Evolutionary conservation across 35 echinoderm and acorn worm genomes (phyloP).

Genomic region (Stichopus chloronotus): DNA sequence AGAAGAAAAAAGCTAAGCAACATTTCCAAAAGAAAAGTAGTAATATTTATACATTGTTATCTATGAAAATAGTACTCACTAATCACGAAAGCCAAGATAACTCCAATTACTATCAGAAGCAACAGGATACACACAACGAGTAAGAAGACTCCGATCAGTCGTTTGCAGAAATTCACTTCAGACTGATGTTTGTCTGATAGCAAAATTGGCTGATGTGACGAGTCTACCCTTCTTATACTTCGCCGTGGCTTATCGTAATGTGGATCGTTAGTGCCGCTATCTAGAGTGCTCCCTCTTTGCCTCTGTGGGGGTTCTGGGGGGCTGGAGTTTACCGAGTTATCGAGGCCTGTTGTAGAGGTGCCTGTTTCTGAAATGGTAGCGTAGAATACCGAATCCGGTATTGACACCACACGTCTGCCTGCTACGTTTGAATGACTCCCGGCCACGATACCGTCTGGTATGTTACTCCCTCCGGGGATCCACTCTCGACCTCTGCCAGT

Average conservation of each 20-base stretch:
- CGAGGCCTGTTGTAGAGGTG: neutral
- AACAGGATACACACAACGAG: neutral
- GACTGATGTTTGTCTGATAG: neutral
- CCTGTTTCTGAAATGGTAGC: constrained; percentile 24
- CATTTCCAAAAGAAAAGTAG: no score
- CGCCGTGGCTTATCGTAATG: neutral
- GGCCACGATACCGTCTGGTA: constrained; percentile 36
- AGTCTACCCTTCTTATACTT: neutral
- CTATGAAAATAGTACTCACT: constrained; percentile 1
- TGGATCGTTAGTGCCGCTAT: neutral
- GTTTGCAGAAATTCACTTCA: neutral
- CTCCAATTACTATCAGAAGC: neutral
- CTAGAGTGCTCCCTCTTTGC: neutral
- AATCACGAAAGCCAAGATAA: constrained; percentile 7
- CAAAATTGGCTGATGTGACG: neutral
- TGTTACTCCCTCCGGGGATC: neutral
- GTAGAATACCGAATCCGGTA: constrained; percentile 24
- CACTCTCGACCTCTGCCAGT: neutral
- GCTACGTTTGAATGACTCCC: constrained; percentile 13
- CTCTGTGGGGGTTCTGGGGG: constrained; percentile 25
- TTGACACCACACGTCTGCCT: constrained; percentile 15
- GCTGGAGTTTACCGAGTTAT: neutral
- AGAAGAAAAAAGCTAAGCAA: no score
- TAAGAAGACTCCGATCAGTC: constrained; percentile 1
- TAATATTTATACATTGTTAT: no score